A percentile compares a stretch with the other conserved stretches of the same genome.
Evolutionary conservation across 2,797 vertebrate genomes (phyloP).

Genomic region (Dicrostonyx torquatus): DNA sequence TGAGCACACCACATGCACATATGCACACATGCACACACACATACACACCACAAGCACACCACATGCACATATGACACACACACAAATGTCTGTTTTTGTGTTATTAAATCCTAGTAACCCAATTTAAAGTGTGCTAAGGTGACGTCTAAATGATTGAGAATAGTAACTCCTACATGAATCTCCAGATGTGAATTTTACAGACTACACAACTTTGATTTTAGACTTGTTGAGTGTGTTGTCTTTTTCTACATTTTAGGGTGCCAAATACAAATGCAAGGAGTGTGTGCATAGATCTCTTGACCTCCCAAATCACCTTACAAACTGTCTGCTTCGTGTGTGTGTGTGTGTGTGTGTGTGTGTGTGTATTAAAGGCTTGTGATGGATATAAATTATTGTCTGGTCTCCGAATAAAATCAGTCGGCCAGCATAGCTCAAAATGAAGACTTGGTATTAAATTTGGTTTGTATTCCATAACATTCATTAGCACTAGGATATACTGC

Average conservation of each 20-base stretch:
- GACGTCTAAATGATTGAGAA: slow-evolving; percentile 11
- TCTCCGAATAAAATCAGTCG: slow-evolving; percentile 6
- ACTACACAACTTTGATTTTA: not conserved
- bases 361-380: not conserved
- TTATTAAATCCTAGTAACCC: not conserved
- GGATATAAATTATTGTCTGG: not conserved
- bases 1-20: not conserved
- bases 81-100: not conserved
- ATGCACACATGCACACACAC: not conserved
- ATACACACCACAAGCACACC: not conserved
- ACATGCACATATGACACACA: not conserved
- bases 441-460: not conserved
- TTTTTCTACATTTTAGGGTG: not conserved
- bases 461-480: not conserved
- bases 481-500: not conserved
- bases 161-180: not conserved
- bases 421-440: not conserved
- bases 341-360: not conserved
- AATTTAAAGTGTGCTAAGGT: not conserved
- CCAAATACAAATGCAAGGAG: not conserved
- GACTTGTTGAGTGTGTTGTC: not conserved
- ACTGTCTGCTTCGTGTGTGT: not conserved
- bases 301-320: not conserved
- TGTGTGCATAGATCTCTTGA: not conserved
- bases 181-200: not conserved